A percentile compares a stretch with the other conserved stretches of the same genome.
Evolutionary conservation across 2,113 vertebrate species (phyloP).

Genomic region (Neotoma lepida): DNA sequence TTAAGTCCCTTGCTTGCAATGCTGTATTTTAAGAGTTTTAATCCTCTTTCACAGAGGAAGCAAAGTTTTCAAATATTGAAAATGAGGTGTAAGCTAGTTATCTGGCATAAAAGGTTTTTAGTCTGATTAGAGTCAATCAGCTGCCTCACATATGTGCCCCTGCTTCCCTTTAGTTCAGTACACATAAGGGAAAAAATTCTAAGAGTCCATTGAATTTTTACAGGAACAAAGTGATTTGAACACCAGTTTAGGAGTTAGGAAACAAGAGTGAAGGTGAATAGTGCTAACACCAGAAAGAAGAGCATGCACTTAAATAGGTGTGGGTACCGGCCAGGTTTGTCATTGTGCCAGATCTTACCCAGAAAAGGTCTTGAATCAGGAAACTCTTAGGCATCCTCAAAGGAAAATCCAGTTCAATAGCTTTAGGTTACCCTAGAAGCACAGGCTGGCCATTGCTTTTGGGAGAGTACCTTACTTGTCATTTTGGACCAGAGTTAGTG

Average conservation of each 20-base stretch:
- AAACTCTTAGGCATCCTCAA: constrained; percentile 47
- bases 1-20: constrained; percentile 28
- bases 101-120: background rate
- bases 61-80: background rate
- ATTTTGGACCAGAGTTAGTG: background rate
- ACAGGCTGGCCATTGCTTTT: background rate
- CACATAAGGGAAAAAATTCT: background rate
- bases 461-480: background rate
- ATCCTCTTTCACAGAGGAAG: constrained; percentile 21
- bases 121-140: background rate
- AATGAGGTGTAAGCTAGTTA: background rate
- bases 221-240: constrained; percentile 24
- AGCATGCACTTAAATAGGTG: background rate
- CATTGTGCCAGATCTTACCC: constrained; percentile 55
- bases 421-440: constrained; percentile 20
- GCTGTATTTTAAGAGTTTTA: constrained; percentile 48
- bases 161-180: background rate
- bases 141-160: background rate
- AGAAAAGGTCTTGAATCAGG: constrained; percentile 21
- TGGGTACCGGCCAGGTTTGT: background rate
- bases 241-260: background rate
- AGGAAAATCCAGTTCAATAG: background rate
- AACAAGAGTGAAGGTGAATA: background rate
- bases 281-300: constrained; percentile 15
- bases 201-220: background rate